Base-by-base conservation (phyloP, 2,888 invertebrate species). In the Acanthoscelides obtectus region DNA sequence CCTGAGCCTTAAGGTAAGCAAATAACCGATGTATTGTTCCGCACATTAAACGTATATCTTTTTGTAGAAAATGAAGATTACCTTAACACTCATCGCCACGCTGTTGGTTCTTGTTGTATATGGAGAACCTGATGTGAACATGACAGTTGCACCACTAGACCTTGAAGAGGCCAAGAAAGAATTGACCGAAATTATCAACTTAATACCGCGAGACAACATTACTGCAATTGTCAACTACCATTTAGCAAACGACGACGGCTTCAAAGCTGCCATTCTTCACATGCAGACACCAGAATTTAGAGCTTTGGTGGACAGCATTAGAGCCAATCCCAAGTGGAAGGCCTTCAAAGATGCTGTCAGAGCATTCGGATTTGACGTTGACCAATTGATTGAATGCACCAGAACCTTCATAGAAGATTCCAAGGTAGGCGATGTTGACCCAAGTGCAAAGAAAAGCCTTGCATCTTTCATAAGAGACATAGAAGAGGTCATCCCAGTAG, bases 221-320 rank as follows among this genome's bases (percentile, higher is more conserved):
- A 70, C 75, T 2, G 73, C 74, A 71, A 75, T 79, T n/a, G 75
- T 75, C 20, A 22, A 73, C 20, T 20, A 71, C 2, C 77, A 79
- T 64, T 64, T 78, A 3, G 45, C 74, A 63, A 75, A 68, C 17
- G 80, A 80, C 68, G 73, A 75, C n/a, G 78, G 75, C 20, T 79
- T 80, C 67, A 74, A 72, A 63, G 75, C 77, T 22, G 80, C 79
- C n/a, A 67, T 81, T 2, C 70, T 72, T 8, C 78, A 77, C 64
- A 74, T 81, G 70, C 77, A 77, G 67, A 69, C 74, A 21, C 72
- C 74, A 6, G 79, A 80, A 67, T 81, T 79, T 79, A 69, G 27
- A 6, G 65, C 75, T n/a, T 65, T 77, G 20, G 70, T 79, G 3
- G 72, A 73, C 67, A 66, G 22, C 0, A 69, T 79, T 2, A 67